Percentiles rank a stretch among this genome's conserved stretches.
Evolutionary conservation across 1,140 invertebrate species (phyloP).

Genomic region (Aradophagus sp.): DNA sequence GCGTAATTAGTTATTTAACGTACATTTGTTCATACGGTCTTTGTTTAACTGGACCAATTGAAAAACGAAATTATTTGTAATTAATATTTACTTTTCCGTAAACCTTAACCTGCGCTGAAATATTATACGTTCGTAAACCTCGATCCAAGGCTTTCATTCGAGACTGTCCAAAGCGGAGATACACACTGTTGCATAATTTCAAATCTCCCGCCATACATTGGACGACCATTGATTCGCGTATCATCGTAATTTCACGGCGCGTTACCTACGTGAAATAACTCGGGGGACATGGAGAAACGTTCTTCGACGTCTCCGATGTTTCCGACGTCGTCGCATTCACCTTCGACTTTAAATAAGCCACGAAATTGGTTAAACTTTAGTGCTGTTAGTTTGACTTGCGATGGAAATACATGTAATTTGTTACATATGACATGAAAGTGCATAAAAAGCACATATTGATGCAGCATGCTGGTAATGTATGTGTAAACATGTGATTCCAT

Average conservation of each 20-base stretch:
- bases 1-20: too few relatives aligned
- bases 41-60: neutral
- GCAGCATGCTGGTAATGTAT: too few relatives aligned
- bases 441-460: too few relatives aligned
- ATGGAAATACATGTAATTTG: slow-evolving; percentile 44
- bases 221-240: slow-evolving; percentile 73
- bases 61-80: slow-evolving; percentile 3
- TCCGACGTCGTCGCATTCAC: slow-evolving; percentile 58
- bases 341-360: slow-evolving; percentile 74
- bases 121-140: slow-evolving; percentile 33
- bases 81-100: slow-evolving; percentile 19
- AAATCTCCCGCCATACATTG: slow-evolving; percentile 56
- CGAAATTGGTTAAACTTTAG: slow-evolving; percentile 74
- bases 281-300: slow-evolving; percentile 63
- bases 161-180: slow-evolving; percentile 47
- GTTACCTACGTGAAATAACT: slow-evolving; percentile 75
- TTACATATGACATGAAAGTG: slow-evolving; percentile 14
- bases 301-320: slow-evolving; percentile 51
- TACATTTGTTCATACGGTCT: too few relatives aligned
- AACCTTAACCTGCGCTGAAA: slow-evolving; percentile 15
- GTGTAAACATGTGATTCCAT: too few relatives aligned
- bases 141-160: slow-evolving; percentile 49
- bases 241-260: slow-evolving; percentile 76
- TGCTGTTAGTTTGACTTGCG: slow-evolving; percentile 26
- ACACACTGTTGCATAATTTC: slow-evolving; percentile 51